Evolutionary conservation across 1,140 invertebrate genomes (phyloP).

Genomic region (Ceratosolen solmsi): DNA sequence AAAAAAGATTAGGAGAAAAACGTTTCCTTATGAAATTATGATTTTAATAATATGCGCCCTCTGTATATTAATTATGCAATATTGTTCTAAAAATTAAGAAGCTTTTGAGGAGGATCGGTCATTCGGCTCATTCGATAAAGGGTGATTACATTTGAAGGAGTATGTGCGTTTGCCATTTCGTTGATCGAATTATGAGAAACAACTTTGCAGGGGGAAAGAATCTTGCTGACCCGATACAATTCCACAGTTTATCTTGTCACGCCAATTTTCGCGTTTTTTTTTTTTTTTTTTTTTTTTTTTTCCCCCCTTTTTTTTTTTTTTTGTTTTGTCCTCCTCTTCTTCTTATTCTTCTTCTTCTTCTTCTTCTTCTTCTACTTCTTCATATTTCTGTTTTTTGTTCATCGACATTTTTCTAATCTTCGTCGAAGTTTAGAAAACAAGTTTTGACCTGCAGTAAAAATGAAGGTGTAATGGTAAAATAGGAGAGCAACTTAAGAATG

Average conservation of each 20-base stretch:
- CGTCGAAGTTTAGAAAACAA: neutral
- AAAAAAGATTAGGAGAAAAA: neutral
- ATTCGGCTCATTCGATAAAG: neutral
- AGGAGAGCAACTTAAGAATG: neutral
- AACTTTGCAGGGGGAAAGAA: neutral
- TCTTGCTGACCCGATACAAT: neutral
- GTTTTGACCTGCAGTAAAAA: conserved; percentile 18
- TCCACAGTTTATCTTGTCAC: conserved; percentile 16
- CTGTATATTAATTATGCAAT: neutral
- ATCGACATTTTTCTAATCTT: neutral
- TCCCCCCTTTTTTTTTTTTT: neutral
- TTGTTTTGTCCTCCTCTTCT: neutral
- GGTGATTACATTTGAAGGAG: conserved; percentile 24
- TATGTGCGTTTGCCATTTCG: conserved; percentile 3
- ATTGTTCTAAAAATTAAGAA: neutral
- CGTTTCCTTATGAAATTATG: neutral
- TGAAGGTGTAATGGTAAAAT: no score
- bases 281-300: neutral
- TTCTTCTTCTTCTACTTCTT: neutral
- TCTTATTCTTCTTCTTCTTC: neutral
- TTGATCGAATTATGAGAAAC: conserved; percentile 31
- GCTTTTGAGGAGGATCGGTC: neutral
- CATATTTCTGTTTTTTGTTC: neutral
- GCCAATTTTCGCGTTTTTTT: neutral
- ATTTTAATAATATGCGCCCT: neutral